Conservation (phyloP, 2,797 vertebrate species). For the Pygocentrus nattereri region DNA sequence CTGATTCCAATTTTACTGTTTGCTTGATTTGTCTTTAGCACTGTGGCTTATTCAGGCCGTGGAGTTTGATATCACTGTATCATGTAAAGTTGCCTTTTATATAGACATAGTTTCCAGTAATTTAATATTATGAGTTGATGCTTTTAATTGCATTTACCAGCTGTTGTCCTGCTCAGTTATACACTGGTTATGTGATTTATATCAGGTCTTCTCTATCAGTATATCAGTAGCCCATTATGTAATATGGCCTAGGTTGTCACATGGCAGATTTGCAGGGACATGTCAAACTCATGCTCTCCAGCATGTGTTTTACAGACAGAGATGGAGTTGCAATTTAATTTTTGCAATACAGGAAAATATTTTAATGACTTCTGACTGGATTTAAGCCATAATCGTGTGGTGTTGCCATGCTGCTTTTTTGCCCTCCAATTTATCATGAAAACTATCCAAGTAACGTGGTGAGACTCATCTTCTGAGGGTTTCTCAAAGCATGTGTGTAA, state of each 20-base stretch:
- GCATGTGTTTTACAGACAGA: neutral
- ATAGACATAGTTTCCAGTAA: too few relatives aligned
- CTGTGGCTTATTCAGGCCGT: neutral
- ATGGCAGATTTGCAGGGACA: slow-evolving; percentile 27
- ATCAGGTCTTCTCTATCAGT: slow-evolving; percentile 13
- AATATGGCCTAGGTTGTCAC: slow-evolving; percentile 19
- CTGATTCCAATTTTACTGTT: neutral
- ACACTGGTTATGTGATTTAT: neutral
- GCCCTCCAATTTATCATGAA: too few relatives aligned
- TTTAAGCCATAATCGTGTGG: too few relatives aligned
- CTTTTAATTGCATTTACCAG: too few relatives aligned
- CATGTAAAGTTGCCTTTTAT: neutral
- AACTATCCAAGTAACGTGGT: too few relatives aligned
- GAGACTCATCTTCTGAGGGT: too few relatives aligned
- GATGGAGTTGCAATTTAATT: neutral
- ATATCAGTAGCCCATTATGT: slow-evolving; percentile 23
- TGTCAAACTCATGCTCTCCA: slow-evolving; percentile 18
- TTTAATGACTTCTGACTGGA: neutral
- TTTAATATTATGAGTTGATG: too few relatives aligned
- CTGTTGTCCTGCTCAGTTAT: neutral
- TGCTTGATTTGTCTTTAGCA: neutral
- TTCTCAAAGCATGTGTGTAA: too few relatives aligned
- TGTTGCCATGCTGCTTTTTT: too few relatives aligned
- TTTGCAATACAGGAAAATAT: neutral
- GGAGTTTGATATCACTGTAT: neutral